Conservation (phyloP, 2,888 invertebrate genomes). For the Platycheirus albimanus region DNA sequence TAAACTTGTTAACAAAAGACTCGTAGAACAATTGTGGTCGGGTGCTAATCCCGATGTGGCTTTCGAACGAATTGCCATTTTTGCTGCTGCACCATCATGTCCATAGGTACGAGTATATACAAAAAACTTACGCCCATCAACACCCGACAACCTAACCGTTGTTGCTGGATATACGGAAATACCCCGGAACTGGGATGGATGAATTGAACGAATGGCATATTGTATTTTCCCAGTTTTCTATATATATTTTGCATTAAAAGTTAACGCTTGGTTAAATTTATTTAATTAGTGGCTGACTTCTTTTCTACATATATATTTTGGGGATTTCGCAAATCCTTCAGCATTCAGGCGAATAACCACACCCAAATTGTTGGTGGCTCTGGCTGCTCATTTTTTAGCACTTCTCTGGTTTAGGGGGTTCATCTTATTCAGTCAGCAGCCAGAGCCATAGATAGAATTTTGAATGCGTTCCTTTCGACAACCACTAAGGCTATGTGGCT, state of each 20-base stretch:
- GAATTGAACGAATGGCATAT: constrained; percentile 61
- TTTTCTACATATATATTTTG: constrained; percentile 57
- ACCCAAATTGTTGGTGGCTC: constrained; percentile 69
- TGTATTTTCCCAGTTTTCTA: constrained; percentile 60
- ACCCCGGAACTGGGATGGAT: too few relatives aligned
- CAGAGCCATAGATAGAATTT: constrained; percentile 44
- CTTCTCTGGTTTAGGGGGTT: constrained; percentile 38
- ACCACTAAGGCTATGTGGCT: constrained; percentile 49
- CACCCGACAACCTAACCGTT: constrained; percentile 26
- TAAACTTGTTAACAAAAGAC: constrained; percentile 46
- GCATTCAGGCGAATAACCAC: constrained; percentile 61
- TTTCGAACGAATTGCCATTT: constrained; percentile 67
- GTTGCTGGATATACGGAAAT: too few relatives aligned
- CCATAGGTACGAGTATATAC: too few relatives aligned
- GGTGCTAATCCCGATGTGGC: constrained; percentile 71
- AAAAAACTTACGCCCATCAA: constrained; percentile 17
- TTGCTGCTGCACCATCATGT: constrained; percentile 48
- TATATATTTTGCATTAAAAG: constrained; percentile 75
- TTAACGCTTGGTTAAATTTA: constrained; percentile 78
- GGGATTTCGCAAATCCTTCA: constrained; percentile 57
- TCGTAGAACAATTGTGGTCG: constrained; percentile 67
- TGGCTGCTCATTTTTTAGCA: constrained; percentile 62
- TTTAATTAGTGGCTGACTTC: constrained; percentile 76
- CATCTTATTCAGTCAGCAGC: constrained; percentile 53
- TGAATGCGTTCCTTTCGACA: constrained; percentile 57